Evolutionary conservation across 2,113 vertebrate genomes (phyloP).

Genomic region (Colaptes auratus): DNA sequence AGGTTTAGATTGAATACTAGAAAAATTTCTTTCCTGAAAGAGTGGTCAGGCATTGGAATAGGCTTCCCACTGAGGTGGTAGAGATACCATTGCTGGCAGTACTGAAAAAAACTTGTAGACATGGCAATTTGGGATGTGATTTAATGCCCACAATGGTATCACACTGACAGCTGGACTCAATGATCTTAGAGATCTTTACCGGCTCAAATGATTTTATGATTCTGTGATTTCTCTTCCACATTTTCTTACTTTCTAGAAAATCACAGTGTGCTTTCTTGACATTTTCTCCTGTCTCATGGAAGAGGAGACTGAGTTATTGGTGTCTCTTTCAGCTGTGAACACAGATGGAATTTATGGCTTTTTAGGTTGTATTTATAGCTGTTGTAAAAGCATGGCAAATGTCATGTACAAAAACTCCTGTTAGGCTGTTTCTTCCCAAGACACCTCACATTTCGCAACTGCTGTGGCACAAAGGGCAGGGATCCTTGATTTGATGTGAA

Average conservation of each 20-base stretch:
- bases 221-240: not conserved
- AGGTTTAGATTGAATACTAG: too few relatives aligned
- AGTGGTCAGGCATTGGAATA: too few relatives aligned
- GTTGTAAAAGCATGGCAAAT: slow-evolving; percentile 45
- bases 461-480: not conserved
- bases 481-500: not conserved
- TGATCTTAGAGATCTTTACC: too few relatives aligned
- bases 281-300: not conserved
- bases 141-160: too few relatives aligned
- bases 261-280: not conserved
- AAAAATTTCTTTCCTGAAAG: too few relatives aligned
- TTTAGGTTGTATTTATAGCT: slow-evolving; percentile 25
- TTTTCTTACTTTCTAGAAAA: slow-evolving; percentile 33
- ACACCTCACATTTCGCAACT: accelerated
- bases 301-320: not conserved
- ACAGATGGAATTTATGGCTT: slow-evolving; percentile 44
- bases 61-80: too few relatives aligned
- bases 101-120: too few relatives aligned
- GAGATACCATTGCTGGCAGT: too few relatives aligned
- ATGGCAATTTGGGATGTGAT: too few relatives aligned
- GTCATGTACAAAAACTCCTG: not conserved
- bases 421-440: not conserved
- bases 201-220: too few relatives aligned
- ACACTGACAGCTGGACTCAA: too few relatives aligned
- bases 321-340: slow-evolving; percentile 19